Conservation (phyloP, 2,888 invertebrate genomes). For the Chymomyza amoena region DNA sequence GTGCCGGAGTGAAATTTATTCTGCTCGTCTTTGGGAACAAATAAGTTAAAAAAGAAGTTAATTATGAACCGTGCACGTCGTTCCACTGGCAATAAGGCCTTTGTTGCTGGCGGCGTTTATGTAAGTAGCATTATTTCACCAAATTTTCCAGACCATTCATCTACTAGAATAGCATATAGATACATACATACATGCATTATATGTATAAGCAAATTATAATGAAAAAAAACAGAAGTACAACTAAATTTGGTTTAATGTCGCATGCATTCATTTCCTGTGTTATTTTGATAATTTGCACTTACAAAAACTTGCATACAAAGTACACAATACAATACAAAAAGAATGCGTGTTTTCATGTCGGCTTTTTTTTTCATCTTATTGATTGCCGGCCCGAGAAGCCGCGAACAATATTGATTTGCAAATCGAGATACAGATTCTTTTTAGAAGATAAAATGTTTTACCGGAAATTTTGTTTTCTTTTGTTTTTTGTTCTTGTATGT, state of each 20-base stretch:
- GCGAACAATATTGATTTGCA: no score
- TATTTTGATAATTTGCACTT: not conserved
- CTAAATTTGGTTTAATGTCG: not conserved
- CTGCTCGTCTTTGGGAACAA: no score
- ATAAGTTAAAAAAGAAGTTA: not conserved
- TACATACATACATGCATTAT: not conserved
- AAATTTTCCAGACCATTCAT: not conserved
- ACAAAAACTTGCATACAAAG: not conserved
- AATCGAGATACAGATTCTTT: not conserved
- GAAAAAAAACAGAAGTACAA: not conserved
- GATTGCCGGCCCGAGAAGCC: not conserved
- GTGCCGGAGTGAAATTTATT: no score
- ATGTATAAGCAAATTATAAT: not conserved
- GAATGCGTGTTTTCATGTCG: no score
- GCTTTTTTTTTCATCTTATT: not conserved
- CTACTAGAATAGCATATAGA: not conserved
- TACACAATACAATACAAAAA: not conserved
- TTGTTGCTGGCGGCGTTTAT: conserved; percentile 60
- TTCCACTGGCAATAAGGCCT: conserved; percentile 32
- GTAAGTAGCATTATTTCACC: conserved; percentile 44
- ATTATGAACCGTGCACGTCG: conserved; percentile 62
- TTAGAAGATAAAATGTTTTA: not conserved
- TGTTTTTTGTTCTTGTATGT: not conserved
- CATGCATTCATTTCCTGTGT: conserved; percentile 1
- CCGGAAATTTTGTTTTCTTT: not conserved